phyloP scores from a whole-genome alignment of 2,888 invertebrate genomes.

The Seira ritae region DNA sequence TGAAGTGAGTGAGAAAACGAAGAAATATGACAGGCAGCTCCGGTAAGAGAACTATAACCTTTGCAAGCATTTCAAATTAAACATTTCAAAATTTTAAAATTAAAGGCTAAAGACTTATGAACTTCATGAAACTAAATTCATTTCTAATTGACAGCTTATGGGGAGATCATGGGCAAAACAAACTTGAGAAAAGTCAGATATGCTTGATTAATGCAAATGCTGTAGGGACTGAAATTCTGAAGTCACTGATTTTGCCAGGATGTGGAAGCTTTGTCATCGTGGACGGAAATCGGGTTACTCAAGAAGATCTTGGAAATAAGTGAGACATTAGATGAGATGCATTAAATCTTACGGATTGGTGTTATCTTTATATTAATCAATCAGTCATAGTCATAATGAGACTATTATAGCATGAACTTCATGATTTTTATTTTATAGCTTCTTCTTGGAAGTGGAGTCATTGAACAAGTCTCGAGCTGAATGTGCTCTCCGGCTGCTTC shows the following conservation, averaged over 20 bases:
- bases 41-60: no score
- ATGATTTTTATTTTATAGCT: conserved; percentile 79
- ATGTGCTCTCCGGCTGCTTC: conserved; percentile 86
- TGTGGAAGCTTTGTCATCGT: conserved; percentile 94
- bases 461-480: conserved; percentile 91
- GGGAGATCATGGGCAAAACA: conserved; percentile 98
- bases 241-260: conserved; percentile 96
- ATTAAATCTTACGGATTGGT: background rate
- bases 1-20: conserved; percentile 84
- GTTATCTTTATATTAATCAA: no score
- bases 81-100: no score
- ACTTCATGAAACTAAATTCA: no score
- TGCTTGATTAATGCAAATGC: conserved; percentile 96
- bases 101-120: no score
- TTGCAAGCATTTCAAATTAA: no score
- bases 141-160: conserved; percentile 83
- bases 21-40: conserved; percentile 89
- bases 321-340: conserved; percentile 75
- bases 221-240: conserved; percentile 92
- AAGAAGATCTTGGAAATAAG: conserved; percentile 96
- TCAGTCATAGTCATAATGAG: no score
- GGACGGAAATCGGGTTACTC: conserved; percentile 90
- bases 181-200: conserved; percentile 91
- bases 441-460: conserved; percentile 87
- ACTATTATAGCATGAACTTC: no score